phyloP scores from a whole-genome alignment of 2,888 invertebrate genomes.

The Amaurobius ferox region DNA sequence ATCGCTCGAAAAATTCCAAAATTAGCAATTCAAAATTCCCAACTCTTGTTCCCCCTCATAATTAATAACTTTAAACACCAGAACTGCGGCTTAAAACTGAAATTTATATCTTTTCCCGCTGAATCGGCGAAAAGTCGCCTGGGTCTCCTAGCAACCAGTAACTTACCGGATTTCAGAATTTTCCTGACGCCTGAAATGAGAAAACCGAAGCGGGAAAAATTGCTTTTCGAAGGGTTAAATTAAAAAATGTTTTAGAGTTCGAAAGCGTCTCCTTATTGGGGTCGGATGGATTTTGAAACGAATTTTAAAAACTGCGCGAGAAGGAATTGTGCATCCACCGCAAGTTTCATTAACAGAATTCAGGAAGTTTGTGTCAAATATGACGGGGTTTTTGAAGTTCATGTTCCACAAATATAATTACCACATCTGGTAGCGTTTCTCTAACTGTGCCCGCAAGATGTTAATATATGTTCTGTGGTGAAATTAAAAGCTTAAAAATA shows the following conservation, averaged over 20 bases:
- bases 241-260: constrained; percentile 3
- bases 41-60: not conserved
- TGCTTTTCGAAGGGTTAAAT: constrained; percentile 2
- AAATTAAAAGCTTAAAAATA: too few species aligned
- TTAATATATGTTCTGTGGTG: too few species aligned
- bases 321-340: too few species aligned
- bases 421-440: too few species aligned
- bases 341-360: too few species aligned
- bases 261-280: too few species aligned
- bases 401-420: too few species aligned
- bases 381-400: too few species aligned
- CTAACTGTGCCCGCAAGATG: too few species aligned
- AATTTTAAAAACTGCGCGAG: too few species aligned
- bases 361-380: too few species aligned
- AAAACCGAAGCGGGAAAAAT: not conserved
- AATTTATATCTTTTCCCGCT: not conserved
- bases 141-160: not conserved
- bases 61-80: not conserved
- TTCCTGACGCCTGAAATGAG: not conserved
- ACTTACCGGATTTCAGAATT: not conserved
- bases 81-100: not conserved
- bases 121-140: not conserved
- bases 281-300: too few species aligned
- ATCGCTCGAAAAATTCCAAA: not conserved
- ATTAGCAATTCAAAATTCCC: not conserved